Evolutionary conservation across 2,888 invertebrate genomes (phyloP).

Genomic region (Luperina nickerlii): DNA sequence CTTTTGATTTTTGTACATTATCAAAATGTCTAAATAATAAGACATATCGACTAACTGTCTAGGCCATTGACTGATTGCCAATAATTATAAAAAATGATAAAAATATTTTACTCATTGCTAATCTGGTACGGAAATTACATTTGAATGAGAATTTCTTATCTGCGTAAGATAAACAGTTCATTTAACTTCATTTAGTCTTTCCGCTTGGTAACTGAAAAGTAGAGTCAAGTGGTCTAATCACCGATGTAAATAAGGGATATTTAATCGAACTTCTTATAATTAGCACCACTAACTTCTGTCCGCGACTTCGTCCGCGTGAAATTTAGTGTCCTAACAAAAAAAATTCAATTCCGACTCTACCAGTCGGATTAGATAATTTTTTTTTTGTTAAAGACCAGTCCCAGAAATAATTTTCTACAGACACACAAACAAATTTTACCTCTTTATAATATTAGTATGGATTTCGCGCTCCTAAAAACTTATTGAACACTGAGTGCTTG

Average conservation of each 20-base stretch:
- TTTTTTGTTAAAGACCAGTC: too few relatives aligned
- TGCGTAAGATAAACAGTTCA: neutral
- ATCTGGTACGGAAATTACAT: conserved; percentile 29
- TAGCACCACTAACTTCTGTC: too few relatives aligned
- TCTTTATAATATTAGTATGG: too few relatives aligned
- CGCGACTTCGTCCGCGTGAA: too few relatives aligned
- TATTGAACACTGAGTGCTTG: too few relatives aligned
- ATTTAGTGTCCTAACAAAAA: too few relatives aligned
- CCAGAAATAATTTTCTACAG: too few relatives aligned
- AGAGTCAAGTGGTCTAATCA: neutral
- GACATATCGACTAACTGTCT: neutral
- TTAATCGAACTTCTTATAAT: too few relatives aligned
- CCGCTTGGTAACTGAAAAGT: conserved; percentile 21
- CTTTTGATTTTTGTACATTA: neutral
- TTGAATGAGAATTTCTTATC: conserved; percentile 28
- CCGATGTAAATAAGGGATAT: neutral
- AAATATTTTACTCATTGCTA: conserved; percentile 1
- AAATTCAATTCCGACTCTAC: too few relatives aligned
- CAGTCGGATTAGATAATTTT: too few relatives aligned
- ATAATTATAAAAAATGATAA: conserved; percentile 1
- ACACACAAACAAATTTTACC: too few relatives aligned
- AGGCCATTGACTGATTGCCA: neutral
- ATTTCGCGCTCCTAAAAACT: too few relatives aligned
- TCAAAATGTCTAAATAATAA: neutral
- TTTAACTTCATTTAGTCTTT: neutral